Conservation (phyloP, 1,140 invertebrate species). For the Saxidomus purpurata region DNA sequence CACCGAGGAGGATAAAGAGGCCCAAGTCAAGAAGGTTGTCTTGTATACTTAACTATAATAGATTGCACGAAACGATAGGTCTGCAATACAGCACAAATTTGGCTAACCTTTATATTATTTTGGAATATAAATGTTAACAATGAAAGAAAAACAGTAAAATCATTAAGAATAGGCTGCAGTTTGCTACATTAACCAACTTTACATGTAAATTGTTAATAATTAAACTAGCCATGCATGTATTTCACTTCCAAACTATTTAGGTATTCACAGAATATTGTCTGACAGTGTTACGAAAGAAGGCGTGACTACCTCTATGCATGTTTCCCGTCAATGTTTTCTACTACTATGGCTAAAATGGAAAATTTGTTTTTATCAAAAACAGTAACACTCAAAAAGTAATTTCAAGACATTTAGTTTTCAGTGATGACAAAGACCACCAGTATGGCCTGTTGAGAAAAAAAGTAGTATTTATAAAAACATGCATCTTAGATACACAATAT, state of each 20-base stretch:
- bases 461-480: too few relatives aligned
- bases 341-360: not conserved
- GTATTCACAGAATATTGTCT: not conserved
- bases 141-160: not conserved
- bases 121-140: not conserved
- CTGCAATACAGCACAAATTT: not conserved
- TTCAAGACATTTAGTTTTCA: too few relatives aligned
- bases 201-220: not conserved
- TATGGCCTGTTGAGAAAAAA: too few relatives aligned
- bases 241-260: too few relatives aligned
- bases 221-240: not conserved
- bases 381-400: too few relatives aligned
- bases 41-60: not conserved
- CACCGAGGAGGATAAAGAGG: constrained; percentile 66
- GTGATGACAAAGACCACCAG: too few relatives aligned
- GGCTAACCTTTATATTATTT: not conserved
- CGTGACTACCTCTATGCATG: too few relatives aligned
- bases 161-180: not conserved
- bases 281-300: too few relatives aligned
- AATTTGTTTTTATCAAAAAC: too few relatives aligned
- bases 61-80: constrained; percentile 32
- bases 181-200: not conserved
- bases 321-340: too few relatives aligned
- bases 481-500: too few relatives aligned
- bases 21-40: constrained; percentile 60